Base-by-base conservation (phyloP, 2,888 invertebrate genomes). In the Aelia acuminata region DNA sequence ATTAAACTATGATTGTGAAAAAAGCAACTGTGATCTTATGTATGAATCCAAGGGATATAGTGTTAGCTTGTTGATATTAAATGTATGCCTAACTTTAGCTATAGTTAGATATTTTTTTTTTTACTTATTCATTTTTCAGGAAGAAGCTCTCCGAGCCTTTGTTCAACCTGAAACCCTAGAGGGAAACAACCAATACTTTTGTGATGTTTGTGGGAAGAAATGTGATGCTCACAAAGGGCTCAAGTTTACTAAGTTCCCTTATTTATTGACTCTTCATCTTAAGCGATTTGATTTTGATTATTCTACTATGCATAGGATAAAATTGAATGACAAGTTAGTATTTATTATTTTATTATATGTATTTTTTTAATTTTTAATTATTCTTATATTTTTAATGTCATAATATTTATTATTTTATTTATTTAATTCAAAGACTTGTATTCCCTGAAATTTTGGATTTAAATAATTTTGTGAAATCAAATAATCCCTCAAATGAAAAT, bases 211-310 rank as follows among this genome's bases (percentile, higher is more conserved):
- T 92, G 94, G 96, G 91, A 96, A 96, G 92, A 97, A 97, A 91
- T 97, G 97, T 92, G 95, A 97, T 92, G 97, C 97, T 26, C 96
- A 97, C 92, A 98, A 98, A 93, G 97, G 98, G 63, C 93, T 98
- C 86, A 96, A 97, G 92, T 97, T 98, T 92, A 95, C 95, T 35
- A 95, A 95, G 90, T 97, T 98, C 92, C 97, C 98, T 0, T 97
- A 98, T 92, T 93, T 98, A 89, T 93, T 98, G 84, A 97, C 97
- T 0, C 93, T 98, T 90, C 97, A 97, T 92, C 93, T 98, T 91
- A 98, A 97, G 92, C 94, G 98, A 89, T 98, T 98, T 92, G 97
- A 97, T 93, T 98, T 97, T 92, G 97, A 98, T 92, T 97, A 96
- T 91, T 94, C 94, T 90, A 96, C 96, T 11, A 95, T 96, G 94